A percentile compares a stretch with the other conserved stretches of the same genome.
Evolutionary conservation across 2,113 vertebrate species (phyloP).

Genomic region (Pseudopipra pipra): DNA sequence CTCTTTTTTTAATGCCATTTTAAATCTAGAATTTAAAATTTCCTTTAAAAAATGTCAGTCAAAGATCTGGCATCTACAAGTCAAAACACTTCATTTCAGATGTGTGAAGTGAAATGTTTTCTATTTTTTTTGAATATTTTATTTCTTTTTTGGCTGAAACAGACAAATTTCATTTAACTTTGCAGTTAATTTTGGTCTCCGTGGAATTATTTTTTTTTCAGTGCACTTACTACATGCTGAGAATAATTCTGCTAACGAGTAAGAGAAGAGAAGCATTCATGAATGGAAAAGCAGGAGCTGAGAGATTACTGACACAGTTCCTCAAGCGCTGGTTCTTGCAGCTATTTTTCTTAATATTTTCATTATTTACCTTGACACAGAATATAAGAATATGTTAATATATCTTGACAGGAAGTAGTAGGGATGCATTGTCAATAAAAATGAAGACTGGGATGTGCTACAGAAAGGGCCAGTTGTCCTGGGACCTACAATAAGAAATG

Average conservation of each 20-base stretch:
- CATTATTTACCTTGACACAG: background rate
- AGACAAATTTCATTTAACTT: background rate
- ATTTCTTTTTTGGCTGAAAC: background rate
- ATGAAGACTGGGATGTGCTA: background rate
- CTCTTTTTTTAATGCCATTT: background rate
- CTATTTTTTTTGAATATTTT: background rate
- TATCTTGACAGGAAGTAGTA: background rate
- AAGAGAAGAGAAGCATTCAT: background rate
- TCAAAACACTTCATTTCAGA: conserved; percentile 19
- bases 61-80: conserved; percentile 33
- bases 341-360: background rate
- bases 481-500: background rate
- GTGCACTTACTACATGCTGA: background rate
- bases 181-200: background rate
- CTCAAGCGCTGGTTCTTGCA: background rate
- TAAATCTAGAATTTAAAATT: background rate
- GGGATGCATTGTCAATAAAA: background rate
- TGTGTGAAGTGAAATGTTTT: background rate
- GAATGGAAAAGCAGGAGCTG: background rate
- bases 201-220: background rate
- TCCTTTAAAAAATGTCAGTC: background rate
- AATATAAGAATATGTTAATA: background rate
- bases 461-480: background rate
- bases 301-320: background rate
- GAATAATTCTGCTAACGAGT: background rate